Evolutionary conservation across 2,113 vertebrate species (phyloP).

Genomic region (Pampusana beccarii): DNA sequence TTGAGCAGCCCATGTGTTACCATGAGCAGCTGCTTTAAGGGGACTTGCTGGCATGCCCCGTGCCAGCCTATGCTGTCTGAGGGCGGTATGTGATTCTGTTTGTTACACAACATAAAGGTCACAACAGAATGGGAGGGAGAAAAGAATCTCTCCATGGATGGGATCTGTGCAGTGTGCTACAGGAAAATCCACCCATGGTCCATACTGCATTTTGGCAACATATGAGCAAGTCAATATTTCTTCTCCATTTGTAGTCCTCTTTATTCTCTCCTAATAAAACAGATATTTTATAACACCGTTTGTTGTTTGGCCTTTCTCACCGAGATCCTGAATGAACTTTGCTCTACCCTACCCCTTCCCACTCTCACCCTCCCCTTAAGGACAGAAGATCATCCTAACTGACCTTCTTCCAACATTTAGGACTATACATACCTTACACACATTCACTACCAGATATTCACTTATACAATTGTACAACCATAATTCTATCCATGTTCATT

Average conservation of each 20-base stretch:
- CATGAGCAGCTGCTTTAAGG: neutral
- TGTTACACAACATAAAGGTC: neutral
- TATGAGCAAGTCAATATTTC: neutral
- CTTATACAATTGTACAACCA: neutral
- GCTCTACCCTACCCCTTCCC: neutral
- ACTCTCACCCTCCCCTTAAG: rapidly evolving
- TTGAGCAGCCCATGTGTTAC: neutral
- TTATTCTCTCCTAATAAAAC: neutral
- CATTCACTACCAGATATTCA: neutral
- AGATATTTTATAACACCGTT: neutral
- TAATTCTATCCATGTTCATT: neutral
- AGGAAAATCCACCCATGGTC: neutral
- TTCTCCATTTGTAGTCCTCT: no score
- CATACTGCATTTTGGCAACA: neutral
- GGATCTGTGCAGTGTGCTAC: no score
- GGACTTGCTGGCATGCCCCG: rapidly evolving
- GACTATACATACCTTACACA: neutral
- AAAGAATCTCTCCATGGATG: neutral
- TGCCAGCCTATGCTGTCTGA: neutral
- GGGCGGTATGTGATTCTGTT: neutral
- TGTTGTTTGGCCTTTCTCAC: neutral
- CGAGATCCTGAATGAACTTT: neutral
- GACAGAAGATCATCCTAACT: neutral
- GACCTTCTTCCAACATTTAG: neutral
- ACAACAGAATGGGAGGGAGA: neutral